Percentiles rank a stretch among this genome's conserved stretches.
These are phyloP conservation scores for Mesoclemmys tuberculata DNA, from an alignment of 2,113 vertebrate genomes.

Conservation along the genomic window DNA sequence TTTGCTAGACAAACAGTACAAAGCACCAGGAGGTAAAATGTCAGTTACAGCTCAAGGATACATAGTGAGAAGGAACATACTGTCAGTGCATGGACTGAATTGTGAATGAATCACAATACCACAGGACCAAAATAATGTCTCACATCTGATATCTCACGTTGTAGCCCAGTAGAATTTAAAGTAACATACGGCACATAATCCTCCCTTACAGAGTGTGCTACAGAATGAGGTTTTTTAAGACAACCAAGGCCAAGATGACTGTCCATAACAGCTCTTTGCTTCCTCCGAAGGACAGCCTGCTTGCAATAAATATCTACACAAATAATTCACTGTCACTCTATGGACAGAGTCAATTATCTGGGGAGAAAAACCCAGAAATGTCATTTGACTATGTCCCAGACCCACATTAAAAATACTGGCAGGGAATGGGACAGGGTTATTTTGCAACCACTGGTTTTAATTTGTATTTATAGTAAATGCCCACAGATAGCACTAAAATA, in stretches of 20 bases:
- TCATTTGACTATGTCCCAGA: background rate
- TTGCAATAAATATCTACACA: background rate
- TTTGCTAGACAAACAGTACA: conserved; percentile 46
- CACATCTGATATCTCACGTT: background rate
- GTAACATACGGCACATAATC: background rate
- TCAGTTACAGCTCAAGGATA: conserved; percentile 58
- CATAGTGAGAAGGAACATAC: background rate
- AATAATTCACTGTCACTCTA: background rate
- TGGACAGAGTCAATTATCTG: background rate
- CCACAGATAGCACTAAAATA: conserved; percentile 52
- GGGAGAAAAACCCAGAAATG: background rate
- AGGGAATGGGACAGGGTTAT: background rate
- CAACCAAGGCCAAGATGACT: background rate
- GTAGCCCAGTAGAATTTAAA: conserved; percentile 17
- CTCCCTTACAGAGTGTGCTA: background rate
- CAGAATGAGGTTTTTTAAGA: conserved; percentile 4
- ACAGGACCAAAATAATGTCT: conserved; percentile 47
- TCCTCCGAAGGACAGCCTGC: background rate
- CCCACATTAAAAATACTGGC: background rate
- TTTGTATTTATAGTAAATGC: conserved; percentile 54
- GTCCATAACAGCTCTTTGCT: background rate
- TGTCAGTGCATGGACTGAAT: conserved; percentile 16
- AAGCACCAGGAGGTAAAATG: conserved; percentile 65
- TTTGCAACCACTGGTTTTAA: background rate
- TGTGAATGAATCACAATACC: background rate